Conservation (phyloP, 2,113 vertebrate species). For the Rhagologus leucostigma region DNA sequence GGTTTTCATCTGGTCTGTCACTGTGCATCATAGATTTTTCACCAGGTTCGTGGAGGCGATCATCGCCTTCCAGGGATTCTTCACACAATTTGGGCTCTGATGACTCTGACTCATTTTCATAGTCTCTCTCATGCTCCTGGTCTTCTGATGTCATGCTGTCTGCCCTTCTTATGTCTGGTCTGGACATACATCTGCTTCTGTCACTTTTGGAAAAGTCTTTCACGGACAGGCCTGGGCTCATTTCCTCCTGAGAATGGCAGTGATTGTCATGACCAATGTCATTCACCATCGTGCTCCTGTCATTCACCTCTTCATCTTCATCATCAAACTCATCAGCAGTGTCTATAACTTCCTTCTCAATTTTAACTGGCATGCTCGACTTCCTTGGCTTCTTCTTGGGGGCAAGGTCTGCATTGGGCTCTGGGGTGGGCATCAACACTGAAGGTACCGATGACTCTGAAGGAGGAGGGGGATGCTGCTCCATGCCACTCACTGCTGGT, state of each 20-base stretch:
- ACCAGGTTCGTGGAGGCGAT: conserved; percentile 72
- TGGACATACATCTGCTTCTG: conserved; percentile 78
- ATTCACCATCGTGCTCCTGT: conserved; percentile 80
- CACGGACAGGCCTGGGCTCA: conserved; percentile 90
- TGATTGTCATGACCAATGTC: conserved; percentile 90
- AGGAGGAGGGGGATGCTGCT: conserved; percentile 78
- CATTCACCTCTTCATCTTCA: conserved; percentile 86
- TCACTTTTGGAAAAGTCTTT: conserved; percentile 89
- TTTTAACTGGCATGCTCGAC: conserved; percentile 99
- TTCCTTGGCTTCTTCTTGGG: conserved; percentile 99
- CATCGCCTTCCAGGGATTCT: conserved; percentile 90
- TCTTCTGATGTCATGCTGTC: conserved; percentile 98
- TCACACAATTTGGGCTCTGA: conserved; percentile 92
- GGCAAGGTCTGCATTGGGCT: conserved; percentile 81
- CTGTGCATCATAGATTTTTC: conserved; percentile 74
- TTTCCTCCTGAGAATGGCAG: conserved; percentile 92
- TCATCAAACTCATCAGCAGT: conserved; percentile 95
- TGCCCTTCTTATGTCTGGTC: conserved; percentile 87
- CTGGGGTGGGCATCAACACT: conserved; percentile 75
- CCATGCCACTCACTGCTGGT: conserved; percentile 81
- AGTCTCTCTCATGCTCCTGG: conserved; percentile 95
- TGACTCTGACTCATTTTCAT: conserved; percentile 95
- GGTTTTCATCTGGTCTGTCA: conserved; percentile 85
- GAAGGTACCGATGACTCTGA: conserved; percentile 79
- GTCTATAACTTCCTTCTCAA: conserved; percentile 96